A percentile compares a stretch with the other conserved stretches of the same genome.
These are phyloP conservation scores for Lochmaea crataegi DNA, from an alignment of 2,888 invertebrate species.

Conservation along the genomic window DNA sequence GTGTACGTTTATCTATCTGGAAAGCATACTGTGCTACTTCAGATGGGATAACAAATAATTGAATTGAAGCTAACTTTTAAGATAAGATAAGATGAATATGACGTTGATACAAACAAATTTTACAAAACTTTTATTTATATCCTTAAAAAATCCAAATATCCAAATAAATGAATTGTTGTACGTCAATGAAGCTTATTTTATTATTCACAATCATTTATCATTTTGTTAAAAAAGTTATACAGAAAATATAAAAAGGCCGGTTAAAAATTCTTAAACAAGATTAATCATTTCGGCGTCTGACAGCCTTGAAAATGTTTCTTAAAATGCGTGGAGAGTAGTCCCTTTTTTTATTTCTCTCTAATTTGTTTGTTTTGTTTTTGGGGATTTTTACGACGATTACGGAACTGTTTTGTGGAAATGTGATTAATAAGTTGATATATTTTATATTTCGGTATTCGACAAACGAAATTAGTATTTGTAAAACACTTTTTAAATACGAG, in stretches of 20 bases:
- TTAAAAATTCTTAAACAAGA: slow-evolving; percentile 58
- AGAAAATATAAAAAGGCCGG: slow-evolving; percentile 57
- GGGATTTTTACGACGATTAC: slow-evolving; percentile 30
- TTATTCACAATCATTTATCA: slow-evolving; percentile 49
- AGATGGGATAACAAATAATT: too few species aligned
- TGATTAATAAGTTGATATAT: slow-evolving; percentile 1
- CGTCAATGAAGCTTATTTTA: slow-evolving; percentile 48
- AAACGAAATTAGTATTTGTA: background rate
- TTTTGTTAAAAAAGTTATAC: slow-evolving; percentile 52
- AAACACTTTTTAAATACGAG: background rate
- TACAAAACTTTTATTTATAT: background rate
- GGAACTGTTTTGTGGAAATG: background rate
- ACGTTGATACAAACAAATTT: too few species aligned
- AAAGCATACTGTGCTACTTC: too few species aligned
- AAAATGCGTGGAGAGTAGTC: slow-evolving; percentile 45
- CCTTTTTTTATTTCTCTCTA: slow-evolving; percentile 40
- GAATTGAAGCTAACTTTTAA: too few species aligned
- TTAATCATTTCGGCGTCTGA: slow-evolving; percentile 56
- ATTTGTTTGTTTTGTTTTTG: slow-evolving; percentile 38
- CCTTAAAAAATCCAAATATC: background rate
- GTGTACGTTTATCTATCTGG: too few species aligned
- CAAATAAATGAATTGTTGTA: slow-evolving; percentile 48
- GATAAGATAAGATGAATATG: too few species aligned
- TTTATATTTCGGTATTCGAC: background rate
- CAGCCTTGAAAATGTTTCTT: slow-evolving; percentile 52